These are phyloP conservation scores for Thalpophila matura DNA, from an alignment of 2,888 invertebrate species.

Conservation along the genomic window DNA sequence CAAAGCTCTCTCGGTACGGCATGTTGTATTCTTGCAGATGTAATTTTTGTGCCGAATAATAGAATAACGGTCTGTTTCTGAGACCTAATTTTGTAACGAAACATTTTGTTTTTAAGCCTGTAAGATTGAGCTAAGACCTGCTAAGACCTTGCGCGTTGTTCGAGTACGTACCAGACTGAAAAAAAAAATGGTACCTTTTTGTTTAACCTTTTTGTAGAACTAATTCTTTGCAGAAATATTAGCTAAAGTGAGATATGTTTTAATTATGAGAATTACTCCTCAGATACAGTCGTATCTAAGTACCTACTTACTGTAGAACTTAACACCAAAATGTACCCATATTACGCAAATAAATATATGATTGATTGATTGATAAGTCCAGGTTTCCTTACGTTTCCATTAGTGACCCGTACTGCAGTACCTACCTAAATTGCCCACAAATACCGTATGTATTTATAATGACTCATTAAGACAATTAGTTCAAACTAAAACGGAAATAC, in stretches of 20 bases:
- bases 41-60: constrained; percentile 52
- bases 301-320: too few relatives aligned
- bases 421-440: too few relatives aligned
- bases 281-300: too few relatives aligned
- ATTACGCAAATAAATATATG: not conserved
- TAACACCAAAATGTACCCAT: too few relatives aligned
- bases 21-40: constrained; percentile 47
- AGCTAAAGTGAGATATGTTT: too few relatives aligned
- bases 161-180: not conserved
- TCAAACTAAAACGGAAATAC: constrained; percentile 4
- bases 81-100: constrained; percentile 38
- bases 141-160: constrained; percentile 12
- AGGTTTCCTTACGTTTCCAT: too few relatives aligned
- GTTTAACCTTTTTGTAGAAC: not conserved
- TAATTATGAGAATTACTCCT: too few relatives aligned
- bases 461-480: not conserved
- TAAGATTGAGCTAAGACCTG: constrained; percentile 19
- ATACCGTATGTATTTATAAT: not conserved
- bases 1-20: constrained; percentile 41
- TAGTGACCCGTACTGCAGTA: too few relatives aligned
- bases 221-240: not conserved
- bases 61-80: constrained; percentile 37
- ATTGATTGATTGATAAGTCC: too few relatives aligned
- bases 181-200: not conserved
- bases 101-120: constrained; percentile 35